Evolutionary conservation across 2,797 vertebrate genomes (phyloP), one percentile per base, ranked within the genome.

Genomic region (Dallia pectoralis): DNA sequence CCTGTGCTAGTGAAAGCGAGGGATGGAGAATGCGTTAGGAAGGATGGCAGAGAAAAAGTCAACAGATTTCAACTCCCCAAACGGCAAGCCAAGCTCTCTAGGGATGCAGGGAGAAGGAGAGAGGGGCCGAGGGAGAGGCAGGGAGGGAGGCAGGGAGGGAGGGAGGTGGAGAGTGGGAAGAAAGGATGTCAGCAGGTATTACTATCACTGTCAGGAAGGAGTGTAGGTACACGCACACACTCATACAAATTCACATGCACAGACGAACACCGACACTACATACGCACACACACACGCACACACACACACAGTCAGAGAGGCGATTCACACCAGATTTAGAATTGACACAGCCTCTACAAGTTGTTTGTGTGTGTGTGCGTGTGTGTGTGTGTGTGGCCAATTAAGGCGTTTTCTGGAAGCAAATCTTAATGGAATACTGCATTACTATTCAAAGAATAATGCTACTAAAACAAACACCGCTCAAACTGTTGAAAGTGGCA

Each of bases 21-120:
- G 81, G 83, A 86, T 85, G 82, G 82, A 82, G 86, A 88, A 81
- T 78, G 81, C 71, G 85, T 87, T 89, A 85, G 86, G 86, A 80
- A 86, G 86, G 79, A 84, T 84, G 82, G 88, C 75, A 85, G 85
- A 76, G 83, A 88, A 90, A 70, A 86, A 92, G 90, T 91, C 91
- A 90, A 92, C 91, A 92, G 88, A 89, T 92, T 91, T 90, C 81
- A 88, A 86, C 79, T 91, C 88, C 89, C 89, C 83, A 87, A 91
- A 89, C 82, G 71, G 88, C 89, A 80, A 70, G 83, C 84, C 33
- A 81, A 82, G 80, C 72, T 79, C 90, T 84, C 85, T 44, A 62
- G 91, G 92, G 88, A 88, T 69, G 74, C 77, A 85, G 86, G 84
- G 86, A 86, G 82, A 85, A n/a, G n/a, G n/a, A n/a, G n/a, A n/a